phyloP scores from a whole-genome alignment of 2,113 vertebrate genomes.

The Vireo altiloquus region DNA sequence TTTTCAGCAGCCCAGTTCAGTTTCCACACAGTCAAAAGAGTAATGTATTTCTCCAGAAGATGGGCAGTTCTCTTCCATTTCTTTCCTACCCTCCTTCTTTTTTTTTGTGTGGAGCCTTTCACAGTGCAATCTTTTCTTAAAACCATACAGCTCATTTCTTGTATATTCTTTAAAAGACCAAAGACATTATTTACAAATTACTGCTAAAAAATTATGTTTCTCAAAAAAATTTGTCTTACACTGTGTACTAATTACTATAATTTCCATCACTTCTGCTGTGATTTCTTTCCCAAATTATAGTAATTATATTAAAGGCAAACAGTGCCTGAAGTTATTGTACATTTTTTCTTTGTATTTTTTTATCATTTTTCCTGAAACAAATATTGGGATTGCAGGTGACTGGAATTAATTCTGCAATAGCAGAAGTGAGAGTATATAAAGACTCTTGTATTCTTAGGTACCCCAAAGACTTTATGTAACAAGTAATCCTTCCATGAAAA shows the following conservation, averaged over 20 bases:
- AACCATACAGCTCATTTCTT: not conserved
- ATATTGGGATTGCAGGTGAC: not conserved
- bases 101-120: not conserved
- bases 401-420: not conserved
- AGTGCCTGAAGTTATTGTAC: not conserved
- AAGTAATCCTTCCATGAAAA: not conserved
- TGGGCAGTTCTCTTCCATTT: not conserved
- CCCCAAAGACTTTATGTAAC: not conserved
- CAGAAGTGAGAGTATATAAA: not conserved
- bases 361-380: not conserved
- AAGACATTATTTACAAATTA: not conserved
- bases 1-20: not conserved
- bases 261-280: not conserved
- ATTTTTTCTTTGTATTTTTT: not conserved
- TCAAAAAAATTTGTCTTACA: not conserved
- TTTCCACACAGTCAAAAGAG: not conserved
- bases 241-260: not conserved
- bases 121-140: not conserved
- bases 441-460: not conserved
- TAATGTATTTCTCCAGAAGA: not conserved
- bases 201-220: not conserved
- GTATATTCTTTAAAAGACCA: not conserved
- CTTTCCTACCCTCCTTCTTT: not conserved
- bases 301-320: conserved; percentile 13
- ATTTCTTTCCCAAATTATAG: not conserved